Evolutionary conservation across 2,797 vertebrate genomes (phyloP).

Genomic region (Myoxocephalus aenaeus): DNA sequence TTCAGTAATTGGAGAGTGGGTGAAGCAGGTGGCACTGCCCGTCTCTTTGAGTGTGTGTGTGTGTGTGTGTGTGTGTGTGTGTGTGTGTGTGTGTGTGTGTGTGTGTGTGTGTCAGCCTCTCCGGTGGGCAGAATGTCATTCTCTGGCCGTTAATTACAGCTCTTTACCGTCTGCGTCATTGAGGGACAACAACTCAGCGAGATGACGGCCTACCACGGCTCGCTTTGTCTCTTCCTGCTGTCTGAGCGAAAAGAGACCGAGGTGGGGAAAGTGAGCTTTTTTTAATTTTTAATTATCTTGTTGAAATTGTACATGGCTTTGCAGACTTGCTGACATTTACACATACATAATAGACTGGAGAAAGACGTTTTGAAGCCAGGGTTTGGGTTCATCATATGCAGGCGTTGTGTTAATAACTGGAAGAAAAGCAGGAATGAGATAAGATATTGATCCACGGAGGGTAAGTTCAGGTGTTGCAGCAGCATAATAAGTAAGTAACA

Average conservation of each 20-base stretch:
- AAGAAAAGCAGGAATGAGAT: neutral
- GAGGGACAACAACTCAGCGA: slow-evolving; percentile 25
- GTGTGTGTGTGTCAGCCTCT: slow-evolving; percentile 25
- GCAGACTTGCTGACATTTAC: neutral
- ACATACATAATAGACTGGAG: neutral
- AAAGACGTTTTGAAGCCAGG: neutral
- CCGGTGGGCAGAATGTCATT: slow-evolving; percentile 21
- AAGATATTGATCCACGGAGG: neutral
- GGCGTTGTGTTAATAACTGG: neutral
- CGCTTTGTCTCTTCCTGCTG: neutral
- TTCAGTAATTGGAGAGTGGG: slow-evolving; percentile 56
- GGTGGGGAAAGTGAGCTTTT: neutral
- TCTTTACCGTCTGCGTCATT: slow-evolving; percentile 38
- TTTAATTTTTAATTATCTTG: neutral
- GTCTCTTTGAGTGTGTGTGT: slow-evolving; percentile 14
- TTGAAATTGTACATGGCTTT: neutral
- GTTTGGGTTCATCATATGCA: neutral
- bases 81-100: slow-evolving; percentile 28
- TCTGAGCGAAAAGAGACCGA: neutral
- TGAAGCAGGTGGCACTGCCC: slow-evolving; percentile 53
- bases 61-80: slow-evolving; percentile 38
- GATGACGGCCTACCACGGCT: neutral
- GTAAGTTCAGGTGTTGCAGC: neutral
- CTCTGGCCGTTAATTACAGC: slow-evolving; percentile 64
- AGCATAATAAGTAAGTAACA: neutral